Evolutionary conservation across 2,797 vertebrate species (phyloP).

Genomic region (Eospalax fontanierii): DNA sequence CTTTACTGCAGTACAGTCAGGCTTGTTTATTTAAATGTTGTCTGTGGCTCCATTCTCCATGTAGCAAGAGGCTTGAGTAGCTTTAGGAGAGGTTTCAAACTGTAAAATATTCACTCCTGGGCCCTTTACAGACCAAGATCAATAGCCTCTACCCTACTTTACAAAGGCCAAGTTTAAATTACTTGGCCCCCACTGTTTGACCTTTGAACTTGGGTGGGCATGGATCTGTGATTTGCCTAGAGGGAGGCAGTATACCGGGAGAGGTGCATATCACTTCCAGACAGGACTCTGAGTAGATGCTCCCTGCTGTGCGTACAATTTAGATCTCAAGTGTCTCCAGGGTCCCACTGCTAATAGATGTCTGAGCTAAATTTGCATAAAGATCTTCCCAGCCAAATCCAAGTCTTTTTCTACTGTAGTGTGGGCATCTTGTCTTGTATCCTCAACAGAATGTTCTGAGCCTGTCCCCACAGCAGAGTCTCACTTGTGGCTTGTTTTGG

Average conservation of each 20-base stretch:
- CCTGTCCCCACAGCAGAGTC: neutral
- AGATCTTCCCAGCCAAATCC: constrained; percentile 4
- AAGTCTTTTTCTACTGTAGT: neutral
- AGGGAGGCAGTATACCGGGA: neutral
- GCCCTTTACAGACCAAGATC: neutral
- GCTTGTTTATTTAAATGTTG: neutral
- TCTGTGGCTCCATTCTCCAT: neutral
- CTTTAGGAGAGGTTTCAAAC: neutral
- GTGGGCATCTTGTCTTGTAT: neutral
- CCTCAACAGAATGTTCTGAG: neutral
- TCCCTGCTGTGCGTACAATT: neutral
- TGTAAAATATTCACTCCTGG: neutral
- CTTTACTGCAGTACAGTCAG: neutral
- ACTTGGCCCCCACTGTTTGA: neutral
- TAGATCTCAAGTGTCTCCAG: neutral
- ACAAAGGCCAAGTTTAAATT: constrained; percentile 17
- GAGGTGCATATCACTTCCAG: neutral
- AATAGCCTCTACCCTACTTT: neutral
- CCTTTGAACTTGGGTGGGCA: neutral
- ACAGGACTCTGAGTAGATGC: neutral
- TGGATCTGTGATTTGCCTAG: neutral
- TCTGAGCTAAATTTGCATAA: constrained; percentile 1
- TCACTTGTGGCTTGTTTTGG: neutral
- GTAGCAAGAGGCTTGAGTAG: no score
- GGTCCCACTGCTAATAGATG: neutral